Percentiles rank a stretch among this genome's conserved stretches.
phyloP scores from a whole-genome alignment of 1,140 invertebrate species.

The Drosophila santomea region DNA sequence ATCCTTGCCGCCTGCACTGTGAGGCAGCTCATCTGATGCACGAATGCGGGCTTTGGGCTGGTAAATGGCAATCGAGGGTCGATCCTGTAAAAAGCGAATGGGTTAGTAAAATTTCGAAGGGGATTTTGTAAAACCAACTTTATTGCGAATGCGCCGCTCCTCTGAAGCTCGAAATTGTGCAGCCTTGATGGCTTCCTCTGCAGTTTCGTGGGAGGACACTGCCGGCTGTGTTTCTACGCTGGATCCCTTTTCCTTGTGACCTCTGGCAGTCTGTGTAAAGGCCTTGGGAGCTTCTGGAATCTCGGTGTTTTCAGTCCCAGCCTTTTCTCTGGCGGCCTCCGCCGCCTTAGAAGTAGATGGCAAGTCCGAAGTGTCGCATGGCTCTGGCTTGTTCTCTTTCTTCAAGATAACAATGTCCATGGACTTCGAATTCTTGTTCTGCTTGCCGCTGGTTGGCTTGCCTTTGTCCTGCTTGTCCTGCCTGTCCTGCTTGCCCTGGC shows the following conservation, averaged over 20 bases:
- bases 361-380: slow-evolving; percentile 2
- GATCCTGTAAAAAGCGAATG: slow-evolving; percentile 67
- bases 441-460: slow-evolving; percentile 15
- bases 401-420: slow-evolving; percentile 66
- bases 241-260: not conserved
- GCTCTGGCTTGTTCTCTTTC: slow-evolving; percentile 45
- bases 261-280: slow-evolving; percentile 1
- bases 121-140: slow-evolving; percentile 58
- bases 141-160: slow-evolving; percentile 85
- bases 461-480: slow-evolving; percentile 28
- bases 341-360: slow-evolving; percentile 4
- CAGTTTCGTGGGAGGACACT: not conserved
- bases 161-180: slow-evolving; percentile 39
- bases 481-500: slow-evolving; percentile 35
- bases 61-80: slow-evolving; percentile 81
- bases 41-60: slow-evolving; percentile 71
- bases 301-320: not conserved
- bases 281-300: slow-evolving; percentile 3
- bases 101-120: not conserved
- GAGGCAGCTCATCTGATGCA: slow-evolving; percentile 54
- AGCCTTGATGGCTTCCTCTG: slow-evolving; percentile 21
- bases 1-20: slow-evolving; percentile 30
- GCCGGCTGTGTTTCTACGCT: not conserved
- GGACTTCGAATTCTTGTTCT: slow-evolving; percentile 27
- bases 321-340: not conserved